phyloP scores from a whole-genome alignment of 2,113 vertebrate species.

The Triplophysa rosa region DNA sequence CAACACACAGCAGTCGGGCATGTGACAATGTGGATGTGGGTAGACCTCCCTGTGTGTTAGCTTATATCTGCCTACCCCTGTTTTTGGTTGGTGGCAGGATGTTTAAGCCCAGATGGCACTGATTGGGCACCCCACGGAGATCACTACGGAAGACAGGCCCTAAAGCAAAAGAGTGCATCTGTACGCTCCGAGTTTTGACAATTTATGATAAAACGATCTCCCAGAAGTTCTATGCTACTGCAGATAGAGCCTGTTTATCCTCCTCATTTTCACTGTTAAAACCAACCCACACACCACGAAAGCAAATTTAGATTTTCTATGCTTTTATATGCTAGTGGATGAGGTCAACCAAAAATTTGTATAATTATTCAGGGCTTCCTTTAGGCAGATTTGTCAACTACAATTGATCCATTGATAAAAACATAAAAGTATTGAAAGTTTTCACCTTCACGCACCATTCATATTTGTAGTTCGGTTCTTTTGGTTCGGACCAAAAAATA shows the following conservation, averaged over 20 bases:
- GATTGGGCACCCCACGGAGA: constrained; percentile 33
- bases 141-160: constrained; percentile 21
- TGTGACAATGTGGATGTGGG: constrained; percentile 19
- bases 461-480: too few species aligned
- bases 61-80: constrained; percentile 12
- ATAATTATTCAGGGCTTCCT: too few species aligned
- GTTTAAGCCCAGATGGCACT: constrained; percentile 44
- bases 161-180: constrained; percentile 14
- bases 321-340: too few species aligned
- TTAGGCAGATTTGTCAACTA: too few species aligned
- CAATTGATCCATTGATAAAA: too few species aligned
- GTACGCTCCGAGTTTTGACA: constrained; percentile 8
- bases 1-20: constrained; percentile 10
- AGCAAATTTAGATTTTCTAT: too few species aligned
- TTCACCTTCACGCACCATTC: too few species aligned
- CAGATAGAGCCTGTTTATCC: constrained; percentile 27
- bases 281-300: too few species aligned
- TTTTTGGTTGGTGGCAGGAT: constrained; percentile 14
- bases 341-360: too few species aligned
- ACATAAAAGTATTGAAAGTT: too few species aligned
- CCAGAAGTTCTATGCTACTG: neutral
- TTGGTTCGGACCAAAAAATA: too few species aligned
- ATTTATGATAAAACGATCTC: constrained; percentile 11
- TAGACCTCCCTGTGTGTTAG: constrained; percentile 11
- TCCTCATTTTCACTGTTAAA: constrained; percentile 8